These are phyloP conservation scores for Drosophila kanekoi DNA, from an alignment of 2,888 invertebrate genomes.

Conservation along the genomic window DNA sequence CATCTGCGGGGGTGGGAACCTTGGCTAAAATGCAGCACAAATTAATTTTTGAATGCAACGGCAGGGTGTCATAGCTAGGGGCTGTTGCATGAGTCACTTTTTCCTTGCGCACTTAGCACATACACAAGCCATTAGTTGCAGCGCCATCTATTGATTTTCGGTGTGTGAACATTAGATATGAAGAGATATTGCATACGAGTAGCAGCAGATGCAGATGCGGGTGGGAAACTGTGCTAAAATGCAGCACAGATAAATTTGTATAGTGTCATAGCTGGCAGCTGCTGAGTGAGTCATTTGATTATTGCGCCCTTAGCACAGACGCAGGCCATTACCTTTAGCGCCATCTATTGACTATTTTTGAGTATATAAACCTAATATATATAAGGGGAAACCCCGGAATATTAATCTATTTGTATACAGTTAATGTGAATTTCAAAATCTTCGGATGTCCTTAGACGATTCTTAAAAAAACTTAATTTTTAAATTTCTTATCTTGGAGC, in stretches of 20 bases:
- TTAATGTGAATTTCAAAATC: neutral
- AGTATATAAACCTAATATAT: neutral
- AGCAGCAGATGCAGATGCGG: neutral
- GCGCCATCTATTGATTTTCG: slow-evolving; percentile 17
- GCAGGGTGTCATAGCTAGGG: slow-evolving; percentile 11
- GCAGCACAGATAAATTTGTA: too few species aligned
- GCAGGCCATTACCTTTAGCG: neutral
- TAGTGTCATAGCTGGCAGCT: neutral
- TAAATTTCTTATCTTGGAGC: too few species aligned
- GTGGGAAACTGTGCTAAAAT: neutral
- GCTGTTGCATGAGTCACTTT: neutral
- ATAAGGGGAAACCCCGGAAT: neutral
- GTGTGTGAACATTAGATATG: neutral
- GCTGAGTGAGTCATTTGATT: neutral
- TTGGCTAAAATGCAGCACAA: neutral
- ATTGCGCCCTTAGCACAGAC: neutral
- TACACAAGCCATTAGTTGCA: neutral
- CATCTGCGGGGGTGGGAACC: neutral
- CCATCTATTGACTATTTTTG: neutral
- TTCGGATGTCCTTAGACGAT: too few species aligned
- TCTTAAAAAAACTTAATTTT: too few species aligned
- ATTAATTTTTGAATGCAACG: slow-evolving; percentile 17
- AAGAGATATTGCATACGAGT: neutral
- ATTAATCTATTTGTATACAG: neutral
- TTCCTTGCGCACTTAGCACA: slow-evolving; percentile 3